These are phyloP conservation scores for Atherinosoma microstoma DNA, from an alignment of 2,797 vertebrate species.

Conservation along the genomic window DNA sequence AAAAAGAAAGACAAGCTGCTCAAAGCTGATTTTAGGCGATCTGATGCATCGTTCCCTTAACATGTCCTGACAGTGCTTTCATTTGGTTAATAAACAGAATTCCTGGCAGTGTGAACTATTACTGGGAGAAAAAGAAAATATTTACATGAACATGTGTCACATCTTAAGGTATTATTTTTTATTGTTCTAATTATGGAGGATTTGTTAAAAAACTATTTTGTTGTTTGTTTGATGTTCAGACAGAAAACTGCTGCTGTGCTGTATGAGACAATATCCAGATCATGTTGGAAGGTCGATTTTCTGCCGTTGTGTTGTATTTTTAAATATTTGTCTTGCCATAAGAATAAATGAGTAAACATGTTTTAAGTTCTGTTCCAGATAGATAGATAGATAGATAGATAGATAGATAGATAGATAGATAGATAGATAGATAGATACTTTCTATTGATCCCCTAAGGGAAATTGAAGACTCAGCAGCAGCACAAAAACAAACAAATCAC, in stretches of 20 bases:
- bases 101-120: neutral
- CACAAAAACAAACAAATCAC: too few relatives aligned
- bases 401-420: too few relatives aligned
- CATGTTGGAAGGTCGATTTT: neutral
- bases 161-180: neutral
- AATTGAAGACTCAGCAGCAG: too few relatives aligned
- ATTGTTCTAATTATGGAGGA: constrained; percentile 6
- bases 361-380: too few relatives aligned
- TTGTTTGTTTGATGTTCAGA: constrained; percentile 1
- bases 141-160: neutral
- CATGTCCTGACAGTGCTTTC: neutral
- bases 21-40: neutral
- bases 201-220: constrained; percentile 9
- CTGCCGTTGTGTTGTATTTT: constrained; percentile 18
- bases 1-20: neutral
- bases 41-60: neutral
- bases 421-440: too few relatives aligned
- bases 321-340: constrained; percentile 1
- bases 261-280: constrained; percentile 4
- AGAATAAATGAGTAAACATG: neutral
- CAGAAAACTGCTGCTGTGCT: constrained; percentile 3
- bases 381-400: too few relatives aligned
- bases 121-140: too few relatives aligned
- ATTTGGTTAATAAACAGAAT: neutral
- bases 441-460: too few relatives aligned